These are phyloP conservation scores for Grantiella picta DNA, from an alignment of 2,113 vertebrate genomes.

Conservation along the genomic window DNA sequence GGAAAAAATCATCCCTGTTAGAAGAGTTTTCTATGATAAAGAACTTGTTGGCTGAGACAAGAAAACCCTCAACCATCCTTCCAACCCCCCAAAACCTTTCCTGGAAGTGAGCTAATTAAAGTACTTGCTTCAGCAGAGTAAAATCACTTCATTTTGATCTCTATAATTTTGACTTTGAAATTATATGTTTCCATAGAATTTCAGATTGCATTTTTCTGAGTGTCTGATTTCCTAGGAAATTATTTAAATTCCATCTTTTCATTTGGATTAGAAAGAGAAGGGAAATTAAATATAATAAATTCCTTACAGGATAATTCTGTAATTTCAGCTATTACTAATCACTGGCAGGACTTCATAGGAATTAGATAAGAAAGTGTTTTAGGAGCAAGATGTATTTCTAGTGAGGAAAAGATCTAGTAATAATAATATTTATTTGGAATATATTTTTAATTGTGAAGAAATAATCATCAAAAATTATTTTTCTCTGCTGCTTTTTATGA, in stretches of 20 bases:
- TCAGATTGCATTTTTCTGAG: background rate
- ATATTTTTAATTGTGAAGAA: background rate
- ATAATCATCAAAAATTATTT: background rate
- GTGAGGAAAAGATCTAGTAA: background rate
- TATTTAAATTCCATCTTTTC: background rate
- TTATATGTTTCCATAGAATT: background rate
- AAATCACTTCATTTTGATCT: background rate
- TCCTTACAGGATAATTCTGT: background rate
- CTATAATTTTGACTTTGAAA: background rate
- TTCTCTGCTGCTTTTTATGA: background rate
- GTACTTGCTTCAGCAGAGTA: background rate
- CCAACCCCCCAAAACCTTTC: background rate
- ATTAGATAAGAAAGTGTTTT: background rate
- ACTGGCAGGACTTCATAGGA: background rate
- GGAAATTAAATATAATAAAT: background rate
- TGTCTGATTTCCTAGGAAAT: background rate
- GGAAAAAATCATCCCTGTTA: background rate
- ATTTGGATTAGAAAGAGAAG: background rate
- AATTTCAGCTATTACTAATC: background rate
- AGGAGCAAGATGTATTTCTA: background rate
- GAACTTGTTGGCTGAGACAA: background rate
- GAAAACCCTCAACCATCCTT: background rate
- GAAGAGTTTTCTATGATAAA: background rate
- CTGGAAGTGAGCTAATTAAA: background rate
- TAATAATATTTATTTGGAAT: background rate